Evolutionary conservation across 2,797 vertebrate species (phyloP).

Genomic region (Melanotaenia pygmaea): DNA sequence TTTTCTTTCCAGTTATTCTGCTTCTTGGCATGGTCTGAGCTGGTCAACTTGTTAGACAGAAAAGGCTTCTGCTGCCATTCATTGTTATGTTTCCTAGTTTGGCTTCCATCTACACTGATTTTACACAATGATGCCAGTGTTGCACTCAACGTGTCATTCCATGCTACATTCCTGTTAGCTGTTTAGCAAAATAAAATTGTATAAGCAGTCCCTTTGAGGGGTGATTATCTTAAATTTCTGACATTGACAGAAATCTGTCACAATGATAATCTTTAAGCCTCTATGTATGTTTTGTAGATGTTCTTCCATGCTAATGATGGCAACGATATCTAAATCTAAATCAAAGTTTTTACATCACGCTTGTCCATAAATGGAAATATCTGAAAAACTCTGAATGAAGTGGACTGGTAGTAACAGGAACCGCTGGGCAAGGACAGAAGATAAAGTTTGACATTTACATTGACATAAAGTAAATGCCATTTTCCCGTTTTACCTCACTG

Average conservation of each 20-base stretch:
- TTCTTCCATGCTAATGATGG: not conserved
- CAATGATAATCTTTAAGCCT: not conserved
- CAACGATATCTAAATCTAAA: not conserved
- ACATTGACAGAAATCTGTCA: not conserved
- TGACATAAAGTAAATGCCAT: conserved; percentile 30
- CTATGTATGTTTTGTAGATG: not conserved
- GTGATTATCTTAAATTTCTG: not conserved
- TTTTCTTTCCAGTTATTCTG: not conserved
- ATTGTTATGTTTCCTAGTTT: not conserved
- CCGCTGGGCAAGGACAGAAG: not conserved
- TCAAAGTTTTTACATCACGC: not conserved
- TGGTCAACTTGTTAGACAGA: not conserved
- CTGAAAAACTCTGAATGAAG: not conserved
- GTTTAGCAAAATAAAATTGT: not conserved
- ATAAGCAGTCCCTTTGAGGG: not conserved
- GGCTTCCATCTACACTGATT: not conserved
- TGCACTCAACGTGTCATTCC: not conserved
- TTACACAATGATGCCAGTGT: not conserved
- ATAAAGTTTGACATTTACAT: conserved; percentile 31
- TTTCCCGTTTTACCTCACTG: conserved; percentile 28
- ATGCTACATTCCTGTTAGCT: not conserved
- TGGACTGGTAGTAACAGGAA: not conserved
- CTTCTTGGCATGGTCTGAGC: not conserved
- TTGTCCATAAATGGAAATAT: not conserved
- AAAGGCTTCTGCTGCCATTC: not conserved